Conservation (phyloP, 2,113 vertebrate genomes). For the Brienomyrus brachyistius region DNA sequence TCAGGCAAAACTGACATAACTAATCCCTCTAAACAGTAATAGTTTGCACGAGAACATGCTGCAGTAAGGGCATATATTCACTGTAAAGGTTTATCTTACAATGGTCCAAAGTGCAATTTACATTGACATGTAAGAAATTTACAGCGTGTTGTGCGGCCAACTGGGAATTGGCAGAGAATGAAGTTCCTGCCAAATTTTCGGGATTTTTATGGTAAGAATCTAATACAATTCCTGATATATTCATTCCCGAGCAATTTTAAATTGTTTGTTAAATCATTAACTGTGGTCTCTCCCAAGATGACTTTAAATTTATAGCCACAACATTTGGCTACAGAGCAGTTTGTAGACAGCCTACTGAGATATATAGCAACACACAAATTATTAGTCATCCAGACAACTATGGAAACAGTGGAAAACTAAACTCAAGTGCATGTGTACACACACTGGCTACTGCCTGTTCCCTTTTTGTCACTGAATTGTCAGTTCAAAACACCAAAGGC, state of each 20-base stretch:
- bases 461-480: not conserved
- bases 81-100: not conserved
- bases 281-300: not conserved
- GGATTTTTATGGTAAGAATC: not conserved
- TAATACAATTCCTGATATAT: not conserved
- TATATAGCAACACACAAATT: not conserved
- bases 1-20: not conserved
- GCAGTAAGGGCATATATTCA: not conserved
- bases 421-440: not conserved
- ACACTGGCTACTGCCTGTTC: not conserved
- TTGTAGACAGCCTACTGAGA: not conserved
- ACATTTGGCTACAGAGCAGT: not conserved
- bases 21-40: not conserved
- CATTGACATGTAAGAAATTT: not conserved
- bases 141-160: not conserved
- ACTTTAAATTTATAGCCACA: not conserved
- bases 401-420: not conserved
- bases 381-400: not conserved
- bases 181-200: not conserved
- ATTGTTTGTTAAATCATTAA: not conserved
- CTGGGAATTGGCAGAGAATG: not conserved
- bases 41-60: not conserved
- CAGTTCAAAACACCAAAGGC: not conserved
- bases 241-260: not conserved
- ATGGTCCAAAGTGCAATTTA: not conserved